Percentiles rank a stretch among this genome's conserved stretches.
phyloP scores from a whole-genome alignment of 2,888 invertebrate genomes.

The Thecocarcelia acutangulata region DNA sequence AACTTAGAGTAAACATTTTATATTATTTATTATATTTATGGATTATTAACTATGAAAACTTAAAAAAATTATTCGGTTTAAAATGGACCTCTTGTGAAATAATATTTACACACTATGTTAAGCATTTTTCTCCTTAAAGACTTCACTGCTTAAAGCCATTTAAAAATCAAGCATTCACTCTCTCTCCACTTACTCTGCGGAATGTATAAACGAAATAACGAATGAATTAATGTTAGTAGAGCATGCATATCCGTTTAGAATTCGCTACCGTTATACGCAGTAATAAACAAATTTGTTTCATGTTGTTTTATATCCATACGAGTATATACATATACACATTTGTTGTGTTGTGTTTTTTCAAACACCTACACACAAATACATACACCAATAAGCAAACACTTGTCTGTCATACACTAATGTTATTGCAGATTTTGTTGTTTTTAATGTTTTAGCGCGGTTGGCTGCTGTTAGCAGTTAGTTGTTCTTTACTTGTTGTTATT shows the following conservation, averaged over 20 bases:
- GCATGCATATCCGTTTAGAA: slow-evolving; percentile 56
- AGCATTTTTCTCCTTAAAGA: no score
- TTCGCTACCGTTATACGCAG: slow-evolving; percentile 43
- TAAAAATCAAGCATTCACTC: neutral
- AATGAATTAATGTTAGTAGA: slow-evolving; percentile 38
- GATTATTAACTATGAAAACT: no score
- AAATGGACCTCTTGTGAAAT: no score
- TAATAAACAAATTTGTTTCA: slow-evolving; percentile 55
- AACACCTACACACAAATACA: slow-evolving; percentile 42
- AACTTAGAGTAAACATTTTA: no score
- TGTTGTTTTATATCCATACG: slow-evolving; percentile 40
- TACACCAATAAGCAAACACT: neutral
- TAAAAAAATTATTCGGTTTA: no score
- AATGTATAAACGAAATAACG: slow-evolving; percentile 34
- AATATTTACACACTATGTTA: no score
- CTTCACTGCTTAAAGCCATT: neutral
- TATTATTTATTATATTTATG: no score
- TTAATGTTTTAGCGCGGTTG: slow-evolving; percentile 53
- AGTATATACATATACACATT: slow-evolving; percentile 47
- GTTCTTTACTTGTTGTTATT: slow-evolving; percentile 30
- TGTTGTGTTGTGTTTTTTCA: slow-evolving; percentile 27
- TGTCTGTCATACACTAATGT: slow-evolving; percentile 57
- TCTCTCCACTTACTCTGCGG: neutral
- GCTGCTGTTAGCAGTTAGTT: slow-evolving; percentile 33
- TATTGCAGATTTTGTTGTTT: slow-evolving; percentile 54